phyloP scores from a whole-genome alignment of 2,113 vertebrate species.

The Nansenia antarctica region DNA sequence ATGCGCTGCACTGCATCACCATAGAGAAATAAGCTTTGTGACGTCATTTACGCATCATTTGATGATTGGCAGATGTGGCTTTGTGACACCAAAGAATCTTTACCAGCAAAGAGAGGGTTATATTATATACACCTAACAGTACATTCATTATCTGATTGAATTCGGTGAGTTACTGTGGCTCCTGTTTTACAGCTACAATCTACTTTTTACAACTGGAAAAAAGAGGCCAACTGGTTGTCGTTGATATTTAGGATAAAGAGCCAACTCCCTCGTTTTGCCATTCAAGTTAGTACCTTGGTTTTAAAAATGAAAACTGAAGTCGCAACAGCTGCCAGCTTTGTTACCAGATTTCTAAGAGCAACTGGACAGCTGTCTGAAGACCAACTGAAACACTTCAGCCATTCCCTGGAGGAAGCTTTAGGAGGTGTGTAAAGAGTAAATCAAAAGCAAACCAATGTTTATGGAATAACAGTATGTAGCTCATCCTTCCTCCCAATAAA shows the following conservation, averaged over 20 bases:
- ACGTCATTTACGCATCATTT: not conserved
- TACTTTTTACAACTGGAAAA: not conserved
- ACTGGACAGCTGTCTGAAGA: constrained; percentile 77
- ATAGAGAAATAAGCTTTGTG: not conserved
- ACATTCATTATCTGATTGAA: not conserved
- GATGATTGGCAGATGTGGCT: not conserved
- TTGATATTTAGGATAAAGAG: not conserved
- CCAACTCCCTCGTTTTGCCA: too few species aligned
- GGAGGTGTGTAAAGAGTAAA: constrained; percentile 71
- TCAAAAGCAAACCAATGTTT: not conserved
- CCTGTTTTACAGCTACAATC: not conserved
- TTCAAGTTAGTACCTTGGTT: not conserved
- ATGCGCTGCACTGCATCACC: not conserved
- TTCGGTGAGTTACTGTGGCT: not conserved
- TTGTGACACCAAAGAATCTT: not conserved
- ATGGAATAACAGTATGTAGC: not conserved
- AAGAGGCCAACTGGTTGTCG: not conserved
- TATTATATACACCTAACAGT: not conserved
- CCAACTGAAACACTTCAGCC: constrained; percentile 77
- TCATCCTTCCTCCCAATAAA: too few species aligned
- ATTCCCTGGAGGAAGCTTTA: constrained; percentile 76
- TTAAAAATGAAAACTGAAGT: constrained; percentile 75
- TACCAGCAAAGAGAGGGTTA: not conserved
- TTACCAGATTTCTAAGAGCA: constrained; percentile 74
- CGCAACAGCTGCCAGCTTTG: constrained; percentile 78